A percentile compares a stretch with the other conserved stretches of the same genome.
phyloP scores from a whole-genome alignment of 2,797 vertebrate species.

The Carduelis carduelis region DNA sequence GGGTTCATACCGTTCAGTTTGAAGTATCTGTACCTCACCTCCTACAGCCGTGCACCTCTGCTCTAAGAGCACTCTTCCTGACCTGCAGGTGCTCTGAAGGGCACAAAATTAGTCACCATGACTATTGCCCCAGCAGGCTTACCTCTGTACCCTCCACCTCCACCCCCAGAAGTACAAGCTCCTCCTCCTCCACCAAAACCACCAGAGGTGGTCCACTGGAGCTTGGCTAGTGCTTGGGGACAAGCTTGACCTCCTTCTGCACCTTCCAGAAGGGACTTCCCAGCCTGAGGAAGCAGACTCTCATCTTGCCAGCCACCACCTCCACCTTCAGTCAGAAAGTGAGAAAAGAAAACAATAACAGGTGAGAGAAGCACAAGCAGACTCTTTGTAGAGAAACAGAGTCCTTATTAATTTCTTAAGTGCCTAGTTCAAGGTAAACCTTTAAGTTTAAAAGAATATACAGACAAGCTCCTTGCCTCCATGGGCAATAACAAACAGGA shows the following conservation, averaged over 20 bases:
- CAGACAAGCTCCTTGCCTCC: neutral
- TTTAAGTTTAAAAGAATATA: neutral
- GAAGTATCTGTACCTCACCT: neutral
- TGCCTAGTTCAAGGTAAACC: neutral
- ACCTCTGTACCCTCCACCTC: constrained; percentile 90
- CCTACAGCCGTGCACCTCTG: neutral
- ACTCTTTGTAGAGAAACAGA: neutral
- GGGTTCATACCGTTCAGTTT: neutral
- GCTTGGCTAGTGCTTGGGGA: constrained; percentile 78
- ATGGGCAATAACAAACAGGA: neutral
- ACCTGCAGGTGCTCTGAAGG: neutral
- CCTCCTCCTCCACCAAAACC: constrained; percentile 91
- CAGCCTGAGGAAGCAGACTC: constrained; percentile 72
- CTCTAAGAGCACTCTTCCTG: neutral
- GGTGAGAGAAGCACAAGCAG: neutral
- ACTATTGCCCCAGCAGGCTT: neutral
- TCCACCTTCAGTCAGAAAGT: constrained; percentile 69
- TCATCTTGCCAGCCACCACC: constrained; percentile 85
- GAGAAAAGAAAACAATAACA: neutral
- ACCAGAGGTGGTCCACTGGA: constrained; percentile 85
- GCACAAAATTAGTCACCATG: neutral
- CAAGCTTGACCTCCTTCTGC: constrained; percentile 86
- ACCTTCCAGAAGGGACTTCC: constrained; percentile 83
- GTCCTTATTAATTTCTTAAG: neutral
- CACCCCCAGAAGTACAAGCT: constrained; percentile 87